Percentiles rank a stretch among this genome's conserved stretches.
Conservation (phyloP, 92 coral and sea anemone species). For the Pocillopora meandrina region DNA sequence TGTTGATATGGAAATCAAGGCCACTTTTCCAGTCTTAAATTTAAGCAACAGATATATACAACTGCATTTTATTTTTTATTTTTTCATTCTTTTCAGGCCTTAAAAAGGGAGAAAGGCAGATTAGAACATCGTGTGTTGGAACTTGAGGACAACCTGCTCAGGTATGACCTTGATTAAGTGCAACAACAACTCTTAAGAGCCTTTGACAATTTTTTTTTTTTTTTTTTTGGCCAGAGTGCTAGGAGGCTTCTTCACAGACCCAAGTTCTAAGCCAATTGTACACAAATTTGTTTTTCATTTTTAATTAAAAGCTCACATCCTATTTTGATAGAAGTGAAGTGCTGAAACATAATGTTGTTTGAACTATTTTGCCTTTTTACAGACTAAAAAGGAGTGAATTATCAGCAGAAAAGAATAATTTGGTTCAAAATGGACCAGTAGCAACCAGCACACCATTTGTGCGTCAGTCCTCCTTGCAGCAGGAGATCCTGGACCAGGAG, state of each 20-base stretch:
- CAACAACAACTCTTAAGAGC: no score
- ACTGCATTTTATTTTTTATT: background rate
- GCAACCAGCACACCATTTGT: constrained; percentile 64
- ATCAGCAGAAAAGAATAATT: constrained; percentile 18
- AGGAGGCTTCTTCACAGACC: background rate
- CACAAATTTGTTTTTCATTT: no score
- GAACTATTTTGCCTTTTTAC: background rate
- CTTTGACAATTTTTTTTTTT: background rate
- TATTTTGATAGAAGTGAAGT: no score
- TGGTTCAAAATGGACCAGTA: constrained; percentile 43
- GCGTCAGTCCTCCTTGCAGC: constrained; percentile 75
- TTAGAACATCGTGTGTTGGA: constrained; percentile 75
- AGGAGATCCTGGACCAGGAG: constrained; percentile 86
- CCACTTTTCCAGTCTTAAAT: no score
- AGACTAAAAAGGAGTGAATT: constrained; percentile 26
- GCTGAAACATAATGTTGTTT: no score
- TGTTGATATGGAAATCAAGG: no score
- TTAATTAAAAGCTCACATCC: no score
- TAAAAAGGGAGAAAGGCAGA: constrained; percentile 77
- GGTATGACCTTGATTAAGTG: constrained; percentile 17
- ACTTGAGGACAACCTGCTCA: constrained; percentile 75
- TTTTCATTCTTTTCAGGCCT: constrained; percentile 50
- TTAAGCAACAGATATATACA: no score
- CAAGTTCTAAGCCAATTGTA: no score
- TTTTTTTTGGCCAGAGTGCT: background rate